Percentiles rank a stretch among this genome's conserved stretches.
Conservation (phyloP, 2,888 invertebrate species). For the Epistrophe eligans region DNA sequence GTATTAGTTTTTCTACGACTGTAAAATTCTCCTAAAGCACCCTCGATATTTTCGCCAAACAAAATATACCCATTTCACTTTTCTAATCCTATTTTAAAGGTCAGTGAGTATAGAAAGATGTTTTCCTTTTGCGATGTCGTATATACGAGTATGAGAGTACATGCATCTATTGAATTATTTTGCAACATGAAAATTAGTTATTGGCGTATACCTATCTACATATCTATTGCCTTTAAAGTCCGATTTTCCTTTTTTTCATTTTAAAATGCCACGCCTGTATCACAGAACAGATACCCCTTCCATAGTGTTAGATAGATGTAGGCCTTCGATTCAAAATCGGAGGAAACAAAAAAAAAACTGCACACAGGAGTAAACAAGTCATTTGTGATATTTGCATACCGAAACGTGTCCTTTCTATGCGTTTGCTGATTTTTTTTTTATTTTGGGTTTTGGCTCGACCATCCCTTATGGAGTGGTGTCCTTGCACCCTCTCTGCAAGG, state of each 20-base stretch:
- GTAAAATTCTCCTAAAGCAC: slow-evolving; percentile 35
- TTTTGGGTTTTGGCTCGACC: neutral
- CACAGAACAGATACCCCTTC: neutral
- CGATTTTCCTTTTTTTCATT: slow-evolving; percentile 17
- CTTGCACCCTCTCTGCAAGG: neutral
- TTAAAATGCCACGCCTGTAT: slow-evolving; percentile 55
- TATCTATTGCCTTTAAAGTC: slow-evolving; percentile 39
- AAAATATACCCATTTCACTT: slow-evolving; percentile 72
- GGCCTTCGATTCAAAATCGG: neutral
- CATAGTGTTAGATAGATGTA: neutral
- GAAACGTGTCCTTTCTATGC: slow-evolving; percentile 58
- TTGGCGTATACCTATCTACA: no score
- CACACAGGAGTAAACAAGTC: slow-evolving; percentile 53
- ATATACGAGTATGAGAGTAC: no score
- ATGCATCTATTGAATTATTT: no score
- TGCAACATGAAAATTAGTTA: no score
- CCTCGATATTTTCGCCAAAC: slow-evolving; percentile 29
- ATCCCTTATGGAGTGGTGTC: neutral
- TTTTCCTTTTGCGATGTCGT: neutral
- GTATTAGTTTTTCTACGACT: slow-evolving; percentile 34
- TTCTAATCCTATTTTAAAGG: slow-evolving; percentile 82
- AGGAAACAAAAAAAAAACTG: slow-evolving; percentile 21
- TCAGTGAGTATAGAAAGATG: slow-evolving; percentile 80
- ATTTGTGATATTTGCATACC: slow-evolving; percentile 68
- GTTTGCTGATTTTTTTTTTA: neutral